phyloP scores from a whole-genome alignment of 2,888 invertebrate genomes.

The Epiblema foenella region DNA sequence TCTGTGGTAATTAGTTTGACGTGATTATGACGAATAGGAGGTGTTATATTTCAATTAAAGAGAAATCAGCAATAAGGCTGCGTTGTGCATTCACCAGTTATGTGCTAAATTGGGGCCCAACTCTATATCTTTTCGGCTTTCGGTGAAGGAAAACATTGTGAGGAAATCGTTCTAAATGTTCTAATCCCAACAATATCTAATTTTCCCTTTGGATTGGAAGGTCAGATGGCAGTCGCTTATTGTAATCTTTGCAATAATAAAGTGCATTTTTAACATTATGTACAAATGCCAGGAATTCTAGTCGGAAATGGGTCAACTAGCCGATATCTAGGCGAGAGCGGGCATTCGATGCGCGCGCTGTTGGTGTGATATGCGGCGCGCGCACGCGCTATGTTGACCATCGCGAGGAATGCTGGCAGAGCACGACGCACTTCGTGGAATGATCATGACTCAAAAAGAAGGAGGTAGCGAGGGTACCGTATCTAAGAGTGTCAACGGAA shows the following conservation, averaged over 20 bases:
- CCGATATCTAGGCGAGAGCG: slow-evolving; percentile 39
- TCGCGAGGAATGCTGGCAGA: slow-evolving; percentile 51
- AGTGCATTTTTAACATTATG: not conserved
- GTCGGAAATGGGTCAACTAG: slow-evolving; percentile 31
- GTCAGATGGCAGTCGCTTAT: too few species aligned
- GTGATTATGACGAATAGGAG: slow-evolving; percentile 29
- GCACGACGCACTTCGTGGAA: slow-evolving; percentile 52
- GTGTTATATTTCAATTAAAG: not conserved
- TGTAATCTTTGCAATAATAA: not conserved
- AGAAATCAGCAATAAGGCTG: not conserved
- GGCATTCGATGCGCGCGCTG: slow-evolving; percentile 27
- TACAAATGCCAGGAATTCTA: slow-evolving; percentile 4
- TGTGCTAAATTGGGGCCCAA: too few species aligned
- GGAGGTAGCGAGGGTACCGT: slow-evolving; percentile 10
- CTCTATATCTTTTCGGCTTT: too few species aligned
- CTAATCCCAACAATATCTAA: too few species aligned
- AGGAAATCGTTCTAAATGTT: too few species aligned
- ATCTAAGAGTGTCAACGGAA: too few species aligned
- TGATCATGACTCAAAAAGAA: slow-evolving; percentile 37
- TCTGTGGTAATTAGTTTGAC: slow-evolving; percentile 34
- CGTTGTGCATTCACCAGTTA: not conserved
- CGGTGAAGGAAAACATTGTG: too few species aligned
- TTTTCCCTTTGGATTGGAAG: too few species aligned
- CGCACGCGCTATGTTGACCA: slow-evolving; percentile 30
- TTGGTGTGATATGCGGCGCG: slow-evolving; percentile 23